Conservation (phyloP, 53 echinoderm and acorn worm genomes). For the Luidia sarsii region DNA sequence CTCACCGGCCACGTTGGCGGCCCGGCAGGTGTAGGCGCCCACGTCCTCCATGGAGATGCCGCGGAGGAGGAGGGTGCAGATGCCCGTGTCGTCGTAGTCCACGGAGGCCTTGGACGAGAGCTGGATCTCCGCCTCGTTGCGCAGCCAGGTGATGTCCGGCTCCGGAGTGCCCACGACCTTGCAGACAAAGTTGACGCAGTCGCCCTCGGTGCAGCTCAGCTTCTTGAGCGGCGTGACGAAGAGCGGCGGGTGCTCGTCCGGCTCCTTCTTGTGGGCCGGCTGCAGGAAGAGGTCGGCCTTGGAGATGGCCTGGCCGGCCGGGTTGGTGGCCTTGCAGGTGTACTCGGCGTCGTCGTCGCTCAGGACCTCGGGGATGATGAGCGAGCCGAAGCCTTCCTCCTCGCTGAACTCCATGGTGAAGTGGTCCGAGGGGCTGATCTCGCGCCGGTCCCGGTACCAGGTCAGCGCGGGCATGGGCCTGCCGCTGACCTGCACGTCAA, state of each 20-base stretch:
- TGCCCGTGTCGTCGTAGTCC: constrained; percentile 80
- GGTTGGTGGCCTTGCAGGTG: constrained; percentile 92
- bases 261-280: constrained; percentile 77
- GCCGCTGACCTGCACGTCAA: constrained; percentile 96
- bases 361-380: constrained; percentile 79
- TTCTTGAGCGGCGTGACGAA: constrained; percentile 75
- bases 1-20: constrained; percentile 80
- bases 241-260: constrained; percentile 73
- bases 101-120: constrained; percentile 68
- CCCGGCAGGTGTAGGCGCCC: constrained; percentile 81
- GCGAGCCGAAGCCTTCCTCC: constrained; percentile 84
- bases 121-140: constrained; percentile 76
- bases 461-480: constrained; percentile 77
- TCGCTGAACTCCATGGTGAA: constrained; percentile 84
- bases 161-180: constrained; percentile 79
- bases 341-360: constrained; percentile 91
- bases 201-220: constrained; percentile 72
- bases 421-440: constrained; percentile 82
- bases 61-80: constrained; percentile 84
- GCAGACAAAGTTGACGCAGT: constrained; percentile 86
- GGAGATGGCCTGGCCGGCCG: constrained; percentile 88
- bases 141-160: constrained; percentile 94
- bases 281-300: constrained; percentile 92
- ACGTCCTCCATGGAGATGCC: constrained; percentile 65
- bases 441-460: constrained; percentile 86